phyloP scores from a whole-genome alignment of 2,797 vertebrate species.

The Schizopygopsis pylzovi region DNA sequence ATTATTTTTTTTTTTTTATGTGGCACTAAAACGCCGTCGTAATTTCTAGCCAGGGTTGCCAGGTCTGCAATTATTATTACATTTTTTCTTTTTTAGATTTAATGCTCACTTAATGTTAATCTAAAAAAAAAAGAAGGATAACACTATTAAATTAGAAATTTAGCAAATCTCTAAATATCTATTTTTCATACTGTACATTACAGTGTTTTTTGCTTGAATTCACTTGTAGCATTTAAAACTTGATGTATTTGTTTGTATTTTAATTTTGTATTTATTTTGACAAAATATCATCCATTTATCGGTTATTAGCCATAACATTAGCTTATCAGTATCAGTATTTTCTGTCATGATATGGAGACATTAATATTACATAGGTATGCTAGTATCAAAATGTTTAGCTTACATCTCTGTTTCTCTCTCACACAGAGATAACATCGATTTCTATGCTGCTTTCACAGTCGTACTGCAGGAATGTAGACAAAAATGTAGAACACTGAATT shows the following conservation, averaged over 20 bases:
- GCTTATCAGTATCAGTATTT: neutral
- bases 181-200: no score
- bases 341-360: no score
- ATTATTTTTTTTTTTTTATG: no score
- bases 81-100: neutral
- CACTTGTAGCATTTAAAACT: neutral
- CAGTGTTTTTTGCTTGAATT: no score
- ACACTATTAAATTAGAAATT: neutral
- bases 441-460: neutral
- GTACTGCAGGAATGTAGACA: neutral
- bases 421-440: neutral
- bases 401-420: neutral
- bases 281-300: neutral
- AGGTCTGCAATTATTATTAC: neutral
- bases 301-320: neutral
- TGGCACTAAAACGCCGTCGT: no score
- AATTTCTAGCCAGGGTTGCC: neutral
- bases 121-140: neutral
- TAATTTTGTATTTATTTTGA: neutral
- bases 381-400: neutral
- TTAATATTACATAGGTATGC: neutral
- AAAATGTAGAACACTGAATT: neutral
- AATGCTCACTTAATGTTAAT: neutral
- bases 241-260: neutral
- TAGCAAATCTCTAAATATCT: no score